These are phyloP conservation scores for Ranitomeya variabilis DNA, from an alignment of 2,113 vertebrate genomes.

Conservation along the genomic window DNA sequence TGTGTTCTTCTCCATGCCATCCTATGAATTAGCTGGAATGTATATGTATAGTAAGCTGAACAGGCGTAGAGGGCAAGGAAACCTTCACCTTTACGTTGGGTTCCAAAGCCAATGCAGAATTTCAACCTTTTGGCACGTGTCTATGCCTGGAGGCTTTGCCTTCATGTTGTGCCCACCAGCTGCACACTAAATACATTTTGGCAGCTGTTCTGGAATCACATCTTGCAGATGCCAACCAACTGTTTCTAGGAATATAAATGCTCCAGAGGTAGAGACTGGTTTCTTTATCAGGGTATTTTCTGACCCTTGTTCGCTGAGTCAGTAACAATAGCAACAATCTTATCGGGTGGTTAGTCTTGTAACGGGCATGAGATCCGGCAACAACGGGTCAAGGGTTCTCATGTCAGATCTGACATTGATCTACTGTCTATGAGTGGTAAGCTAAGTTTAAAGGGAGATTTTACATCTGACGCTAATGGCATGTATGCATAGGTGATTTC, in stretches of 20 bases:
- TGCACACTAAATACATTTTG: conserved; percentile 46
- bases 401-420: background rate
- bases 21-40: background rate
- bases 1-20: background rate
- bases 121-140: background rate
- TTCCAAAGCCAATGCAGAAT: background rate
- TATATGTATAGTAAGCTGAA: background rate
- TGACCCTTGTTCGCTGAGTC: background rate
- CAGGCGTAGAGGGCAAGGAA: background rate
- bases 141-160: conserved; percentile 22
- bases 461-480: too few species aligned
- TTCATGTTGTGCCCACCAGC: conserved; percentile 34
- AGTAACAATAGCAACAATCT: background rate
- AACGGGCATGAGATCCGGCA: background rate
- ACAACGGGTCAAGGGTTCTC: background rate
- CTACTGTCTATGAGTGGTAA: background rate
- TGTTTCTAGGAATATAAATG: conserved; percentile 44
- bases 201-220: conserved; percentile 27
- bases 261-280: background rate
- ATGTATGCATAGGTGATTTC: too few species aligned
- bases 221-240: conserved; percentile 40
- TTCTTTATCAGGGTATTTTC: background rate
- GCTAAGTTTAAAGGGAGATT: background rate
- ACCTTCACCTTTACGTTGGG: background rate
- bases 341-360: background rate